Base-by-base conservation (phyloP, 2,888 invertebrate species). In the Andrena dorsata region DNA sequence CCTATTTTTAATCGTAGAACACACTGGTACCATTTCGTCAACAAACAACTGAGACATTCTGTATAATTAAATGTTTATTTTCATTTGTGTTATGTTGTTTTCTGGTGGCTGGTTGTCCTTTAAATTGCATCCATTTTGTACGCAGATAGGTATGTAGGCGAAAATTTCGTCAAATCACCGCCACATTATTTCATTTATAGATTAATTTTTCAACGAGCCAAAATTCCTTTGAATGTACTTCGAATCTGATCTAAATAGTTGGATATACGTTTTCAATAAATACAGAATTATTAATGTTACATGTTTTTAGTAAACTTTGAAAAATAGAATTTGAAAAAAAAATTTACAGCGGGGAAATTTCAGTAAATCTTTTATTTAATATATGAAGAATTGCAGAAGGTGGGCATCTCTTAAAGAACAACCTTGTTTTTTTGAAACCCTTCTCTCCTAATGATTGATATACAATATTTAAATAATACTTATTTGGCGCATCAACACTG, bases 401-500 rank as follows among this genome's bases (percentile, higher is more conserved):
- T 26, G 47, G 20, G 7, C 16, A 23, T n/a, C 7, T 28, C 6
- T 60, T 8, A 64, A 35, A 35, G 69, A 76, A 79, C 76, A 76
- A 23, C 26, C 20, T n/a, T 60, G 7, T 13, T 41, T 23, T 49
- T 10, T 32, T 32, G 3, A 28, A 47, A 51, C 2, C 23, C 8
- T 20, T 2, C 4, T 13, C 2, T 0, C 28, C n/a, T 58, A 51
- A 51, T 47, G 8, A 56, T 66, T 47, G 23, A n/a, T 80, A 63
- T 16, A 41, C 41, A 23, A 56, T 8, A 66, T 3, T 70, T 73
- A 72, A 76, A 60, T 13, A 35, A 47, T 49, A 56, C 65, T 23
- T 30, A 76, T 76, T 82, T 76, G 82, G 72, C 72, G 71, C 64
- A 5, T 71, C 69, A 63, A 72, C 74, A 75, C 68, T 72, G 56